Conservation (phyloP, 92 coral and sea anemone species). For the Anthopleura xanthogrammica region DNA sequence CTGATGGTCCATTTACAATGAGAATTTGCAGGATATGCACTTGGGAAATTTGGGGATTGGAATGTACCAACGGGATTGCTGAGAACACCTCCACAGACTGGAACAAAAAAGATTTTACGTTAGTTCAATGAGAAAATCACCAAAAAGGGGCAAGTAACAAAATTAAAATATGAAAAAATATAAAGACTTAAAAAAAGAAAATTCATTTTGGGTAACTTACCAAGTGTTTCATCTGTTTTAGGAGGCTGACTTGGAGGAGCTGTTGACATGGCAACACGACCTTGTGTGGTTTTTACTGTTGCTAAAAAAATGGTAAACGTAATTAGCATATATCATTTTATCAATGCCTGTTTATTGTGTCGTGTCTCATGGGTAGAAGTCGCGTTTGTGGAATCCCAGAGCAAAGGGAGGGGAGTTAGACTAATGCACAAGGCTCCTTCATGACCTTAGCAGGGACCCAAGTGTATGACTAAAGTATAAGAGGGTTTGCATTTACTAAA, state of each 20-base stretch:
- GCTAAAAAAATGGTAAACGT: not conserved
- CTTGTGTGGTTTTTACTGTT: not conserved
- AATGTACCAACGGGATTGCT: constrained; percentile 12
- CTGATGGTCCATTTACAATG: constrained; percentile 40
- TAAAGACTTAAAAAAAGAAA: not conserved
- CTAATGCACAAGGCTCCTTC: too few species aligned
- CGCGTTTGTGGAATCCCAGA: too few species aligned
- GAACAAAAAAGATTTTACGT: not conserved
- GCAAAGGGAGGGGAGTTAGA: too few species aligned
- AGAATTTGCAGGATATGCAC: constrained; percentile 31
- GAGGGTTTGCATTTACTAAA: too few species aligned
- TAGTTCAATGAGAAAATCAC: not conserved
- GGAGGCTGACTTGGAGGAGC: not conserved
- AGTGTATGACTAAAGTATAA: too few species aligned
- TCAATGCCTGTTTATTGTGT: too few species aligned
- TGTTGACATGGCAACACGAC: not conserved
- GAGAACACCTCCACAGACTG: constrained; percentile 31
- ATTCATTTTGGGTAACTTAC: not conserved
- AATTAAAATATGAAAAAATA: not conserved
- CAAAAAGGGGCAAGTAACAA: not conserved
- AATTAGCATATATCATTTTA: too few species aligned
- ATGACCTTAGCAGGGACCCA: too few species aligned
- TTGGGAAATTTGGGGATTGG: constrained; percentile 38
- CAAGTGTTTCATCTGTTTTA: not conserved
- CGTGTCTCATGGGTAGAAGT: too few species aligned